Conservation (phyloP, 2,888 invertebrate species). For the Eucera pruinosa region DNA sequence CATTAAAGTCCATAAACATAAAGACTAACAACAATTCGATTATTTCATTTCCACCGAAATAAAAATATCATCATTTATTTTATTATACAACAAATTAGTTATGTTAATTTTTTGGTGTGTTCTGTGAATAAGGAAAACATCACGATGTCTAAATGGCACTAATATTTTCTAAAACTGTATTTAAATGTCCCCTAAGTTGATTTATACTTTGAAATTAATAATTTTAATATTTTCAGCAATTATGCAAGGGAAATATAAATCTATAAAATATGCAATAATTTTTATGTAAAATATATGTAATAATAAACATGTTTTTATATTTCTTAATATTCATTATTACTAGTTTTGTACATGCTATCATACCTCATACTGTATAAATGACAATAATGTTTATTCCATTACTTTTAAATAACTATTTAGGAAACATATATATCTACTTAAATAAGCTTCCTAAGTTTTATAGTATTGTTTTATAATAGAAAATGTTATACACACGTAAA, state of each 20-base stretch:
- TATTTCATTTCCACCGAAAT: not conserved
- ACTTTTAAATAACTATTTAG: not conserved
- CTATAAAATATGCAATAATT: slow-evolving; percentile 37
- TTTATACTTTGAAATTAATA: too few species aligned
- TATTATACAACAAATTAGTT: not conserved
- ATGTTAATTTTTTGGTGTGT: not conserved
- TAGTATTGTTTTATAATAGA: not conserved
- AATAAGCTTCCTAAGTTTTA: not conserved
- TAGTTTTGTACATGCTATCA: not conserved
- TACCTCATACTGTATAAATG: not conserved
- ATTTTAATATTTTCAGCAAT: slow-evolving; percentile 3
- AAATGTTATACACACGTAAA: slow-evolving; percentile 5
- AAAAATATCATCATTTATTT: not conserved
- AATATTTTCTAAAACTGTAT: slow-evolving; percentile 38
- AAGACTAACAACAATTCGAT: not conserved
- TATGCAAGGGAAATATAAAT: not conserved
- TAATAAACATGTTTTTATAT: slow-evolving; percentile 56
- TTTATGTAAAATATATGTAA: slow-evolving; percentile 41
- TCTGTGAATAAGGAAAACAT: not conserved
- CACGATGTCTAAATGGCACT: slow-evolving; percentile 16
- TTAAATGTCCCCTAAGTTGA: slow-evolving; percentile 37
- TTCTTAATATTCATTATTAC: slow-evolving; percentile 21
- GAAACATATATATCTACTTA: not conserved
- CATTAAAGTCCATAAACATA: not conserved
- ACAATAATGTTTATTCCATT: not conserved